These are phyloP conservation scores for Drosophila prolongata DNA, from an alignment of 2,888 invertebrate species.

Conservation along the genomic window DNA sequence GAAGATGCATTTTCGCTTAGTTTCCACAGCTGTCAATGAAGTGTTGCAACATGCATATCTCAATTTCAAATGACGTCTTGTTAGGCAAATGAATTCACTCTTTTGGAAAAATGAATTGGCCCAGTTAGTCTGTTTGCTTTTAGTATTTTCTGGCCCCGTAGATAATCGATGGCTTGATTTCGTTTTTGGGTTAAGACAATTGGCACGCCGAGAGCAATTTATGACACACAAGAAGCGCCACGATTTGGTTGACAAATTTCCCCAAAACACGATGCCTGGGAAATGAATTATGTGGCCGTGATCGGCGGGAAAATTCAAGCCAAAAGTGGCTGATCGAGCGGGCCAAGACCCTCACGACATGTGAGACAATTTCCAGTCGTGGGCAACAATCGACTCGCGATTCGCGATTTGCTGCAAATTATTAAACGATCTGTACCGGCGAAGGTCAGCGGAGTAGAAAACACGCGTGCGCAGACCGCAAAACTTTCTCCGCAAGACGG, in stretches of 20 bases:
- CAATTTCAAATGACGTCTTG: slow-evolving; percentile 32
- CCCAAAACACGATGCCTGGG: slow-evolving; percentile 70
- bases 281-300: slow-evolving; percentile 77
- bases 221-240: slow-evolving; percentile 68
- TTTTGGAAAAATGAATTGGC: slow-evolving; percentile 14
- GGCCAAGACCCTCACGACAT: slow-evolving; percentile 64
- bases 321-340: slow-evolving; percentile 16
- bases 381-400: slow-evolving; percentile 25
- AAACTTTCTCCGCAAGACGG: slow-evolving; percentile 74
- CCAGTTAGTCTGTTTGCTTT: slow-evolving; percentile 6
- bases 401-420: slow-evolving; percentile 63
- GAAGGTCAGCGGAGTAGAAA: slow-evolving; percentile 58
- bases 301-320: slow-evolving; percentile 48
- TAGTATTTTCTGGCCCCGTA: not conserved
- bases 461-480: slow-evolving; percentile 46
- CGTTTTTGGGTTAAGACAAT: slow-evolving; percentile 21
- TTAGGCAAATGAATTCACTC: slow-evolving; percentile 15
- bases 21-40: slow-evolving; percentile 32
- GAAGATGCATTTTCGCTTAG: slow-evolving; percentile 32
- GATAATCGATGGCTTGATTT: slow-evolving; percentile 34
- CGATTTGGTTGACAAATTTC: slow-evolving; percentile 82
- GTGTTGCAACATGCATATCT: slow-evolving; percentile 47
- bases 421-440: slow-evolving; percentile 45
- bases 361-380: slow-evolving; percentile 73
- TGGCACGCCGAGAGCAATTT: slow-evolving; percentile 57